These are phyloP conservation scores for Tachypleus tridentatus DNA, from an alignment of 1,140 invertebrate genomes.

Conservation along the genomic window DNA sequence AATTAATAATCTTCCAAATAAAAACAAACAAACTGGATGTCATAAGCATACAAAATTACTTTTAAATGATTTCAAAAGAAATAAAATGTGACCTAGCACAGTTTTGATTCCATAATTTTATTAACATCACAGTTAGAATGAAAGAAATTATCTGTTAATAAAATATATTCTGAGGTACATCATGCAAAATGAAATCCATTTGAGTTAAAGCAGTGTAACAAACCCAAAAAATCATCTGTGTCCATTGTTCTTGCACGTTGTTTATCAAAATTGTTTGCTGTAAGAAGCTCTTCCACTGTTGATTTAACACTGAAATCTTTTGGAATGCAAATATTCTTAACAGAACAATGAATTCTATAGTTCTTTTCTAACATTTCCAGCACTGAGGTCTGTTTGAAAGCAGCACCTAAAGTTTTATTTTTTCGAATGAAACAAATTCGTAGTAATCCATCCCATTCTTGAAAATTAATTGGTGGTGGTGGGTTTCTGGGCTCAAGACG, in stretches of 20 bases:
- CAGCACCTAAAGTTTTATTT: slow-evolving; percentile 80
- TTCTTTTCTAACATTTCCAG: slow-evolving; percentile 79
- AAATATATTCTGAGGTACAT: too few relatives aligned
- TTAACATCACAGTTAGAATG: too few relatives aligned
- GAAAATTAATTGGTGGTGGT: slow-evolving; percentile 88
- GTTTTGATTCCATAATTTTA: too few relatives aligned
- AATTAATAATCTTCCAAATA: too few relatives aligned
- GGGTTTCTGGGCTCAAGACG: slow-evolving; percentile 94
- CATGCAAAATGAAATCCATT: slow-evolving; percentile 72
- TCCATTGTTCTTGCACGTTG: slow-evolving; percentile 88
- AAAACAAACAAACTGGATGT: too few relatives aligned
- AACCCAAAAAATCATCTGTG: slow-evolving; percentile 85
- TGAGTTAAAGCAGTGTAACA: slow-evolving; percentile 74
- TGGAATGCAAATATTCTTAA: slow-evolving; percentile 68
- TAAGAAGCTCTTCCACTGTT: slow-evolving; percentile 63
- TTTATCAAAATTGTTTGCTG: slow-evolving; percentile 47
- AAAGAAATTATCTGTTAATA: too few relatives aligned
- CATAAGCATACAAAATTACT: too few relatives aligned
- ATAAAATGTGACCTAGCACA: too few relatives aligned
- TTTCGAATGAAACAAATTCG: slow-evolving; percentile 89
- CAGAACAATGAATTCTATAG: slow-evolving; percentile 73
- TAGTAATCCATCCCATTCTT: slow-evolving; percentile 95
- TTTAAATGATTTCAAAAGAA: too few relatives aligned
- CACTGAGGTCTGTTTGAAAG: slow-evolving; percentile 73
- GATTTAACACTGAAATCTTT: slow-evolving; percentile 74